Evolutionary conservation across 2,797 vertebrate genomes (phyloP).

Genomic region (Synanceia verrucosa): DNA sequence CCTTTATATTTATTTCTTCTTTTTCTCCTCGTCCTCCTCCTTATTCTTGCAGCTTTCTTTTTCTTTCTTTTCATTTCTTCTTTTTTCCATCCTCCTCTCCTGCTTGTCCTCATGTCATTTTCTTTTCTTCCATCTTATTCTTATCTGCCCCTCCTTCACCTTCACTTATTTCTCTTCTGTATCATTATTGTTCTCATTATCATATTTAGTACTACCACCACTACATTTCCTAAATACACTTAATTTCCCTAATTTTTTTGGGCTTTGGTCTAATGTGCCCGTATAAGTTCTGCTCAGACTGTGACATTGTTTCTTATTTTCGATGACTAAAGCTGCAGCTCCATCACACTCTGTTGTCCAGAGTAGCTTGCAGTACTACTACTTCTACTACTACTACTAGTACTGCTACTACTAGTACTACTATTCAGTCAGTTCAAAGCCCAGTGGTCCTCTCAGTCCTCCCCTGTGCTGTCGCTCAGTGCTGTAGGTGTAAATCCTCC

Average conservation of each 20-base stretch:
- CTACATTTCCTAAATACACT: neutral
- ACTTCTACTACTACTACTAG: no score
- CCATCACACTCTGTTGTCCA: neutral
- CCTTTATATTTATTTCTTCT: neutral
- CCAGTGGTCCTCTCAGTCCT: neutral
- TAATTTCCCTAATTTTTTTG: no score
- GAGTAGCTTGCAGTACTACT: neutral
- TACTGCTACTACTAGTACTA: no score
- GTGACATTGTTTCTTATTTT: neutral
- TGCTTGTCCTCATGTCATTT: neutral
- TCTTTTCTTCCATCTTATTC: neutral
- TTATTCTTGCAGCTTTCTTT: neutral
- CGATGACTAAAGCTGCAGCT: neutral
- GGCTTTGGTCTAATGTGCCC: neutral
- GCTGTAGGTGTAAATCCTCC: constrained; percentile 13
- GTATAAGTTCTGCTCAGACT: neutral
- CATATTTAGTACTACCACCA: neutral
- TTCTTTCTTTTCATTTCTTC: no score
- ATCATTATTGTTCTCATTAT: neutral
- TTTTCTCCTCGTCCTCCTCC: neutral
- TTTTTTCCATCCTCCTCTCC: neutral
- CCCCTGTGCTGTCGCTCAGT: neutral
- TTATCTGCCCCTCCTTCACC: neutral
- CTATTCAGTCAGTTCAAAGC: neutral
- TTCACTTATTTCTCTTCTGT: neutral